Conservation (phyloP, 1,140 invertebrate species). For the Glossosoma conforme region DNA sequence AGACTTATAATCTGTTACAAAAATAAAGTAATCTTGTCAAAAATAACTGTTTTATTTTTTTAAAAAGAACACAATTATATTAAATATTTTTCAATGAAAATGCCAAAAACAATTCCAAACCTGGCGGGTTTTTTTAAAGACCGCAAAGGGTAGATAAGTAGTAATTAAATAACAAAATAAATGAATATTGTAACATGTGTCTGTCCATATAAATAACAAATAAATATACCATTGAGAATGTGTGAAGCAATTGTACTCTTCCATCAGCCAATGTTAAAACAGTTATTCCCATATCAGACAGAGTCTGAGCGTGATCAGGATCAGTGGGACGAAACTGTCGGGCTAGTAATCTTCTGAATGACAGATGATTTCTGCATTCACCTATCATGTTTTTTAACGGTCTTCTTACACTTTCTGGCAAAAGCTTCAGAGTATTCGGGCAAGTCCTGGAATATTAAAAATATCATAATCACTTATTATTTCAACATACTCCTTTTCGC, state of each 20-base stretch:
- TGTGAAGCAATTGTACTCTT: constrained; percentile 84
- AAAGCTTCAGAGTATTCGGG: constrained; percentile 78
- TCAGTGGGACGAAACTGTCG: constrained; percentile 78
- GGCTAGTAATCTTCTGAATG: constrained; percentile 61
- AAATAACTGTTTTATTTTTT: no score
- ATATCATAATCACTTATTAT: not conserved
- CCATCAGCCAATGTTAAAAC: constrained; percentile 86
- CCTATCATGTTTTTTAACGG: constrained; percentile 84
- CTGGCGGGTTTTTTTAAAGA: no score
- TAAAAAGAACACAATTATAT: no score
- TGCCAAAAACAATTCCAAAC: no score
- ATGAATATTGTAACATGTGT: constrained; percentile 1
- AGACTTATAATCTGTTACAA: no score
- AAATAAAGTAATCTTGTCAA: no score
- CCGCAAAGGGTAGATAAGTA: no score
- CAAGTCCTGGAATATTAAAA: constrained; percentile 58
- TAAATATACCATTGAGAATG: constrained; percentile 67
- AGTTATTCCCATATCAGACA: constrained; percentile 92
- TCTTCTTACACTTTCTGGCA: constrained; percentile 70
- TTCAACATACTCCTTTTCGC: no score
- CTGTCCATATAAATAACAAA: constrained; percentile 4
- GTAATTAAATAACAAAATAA: constrained; percentile 4
- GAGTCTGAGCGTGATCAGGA: constrained; percentile 80
- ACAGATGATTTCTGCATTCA: constrained; percentile 62
- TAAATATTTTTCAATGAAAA: no score